Percentiles rank a stretch among this genome's conserved stretches.
phyloP scores from a whole-genome alignment of 1,140 invertebrate species.

The Calephelis nemesis region DNA sequence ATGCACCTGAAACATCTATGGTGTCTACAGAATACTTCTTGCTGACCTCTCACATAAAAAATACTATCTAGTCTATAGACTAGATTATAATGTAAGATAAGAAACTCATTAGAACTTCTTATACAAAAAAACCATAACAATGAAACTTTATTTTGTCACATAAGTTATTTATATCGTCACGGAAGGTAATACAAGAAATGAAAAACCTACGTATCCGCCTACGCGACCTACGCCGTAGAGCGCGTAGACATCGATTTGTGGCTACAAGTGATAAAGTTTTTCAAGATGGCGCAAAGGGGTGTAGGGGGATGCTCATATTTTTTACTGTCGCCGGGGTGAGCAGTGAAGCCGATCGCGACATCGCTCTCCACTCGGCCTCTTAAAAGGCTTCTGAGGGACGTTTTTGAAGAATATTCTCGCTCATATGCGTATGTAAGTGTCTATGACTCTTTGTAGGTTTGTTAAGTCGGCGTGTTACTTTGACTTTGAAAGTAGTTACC shows the following conservation, averaged over 20 bases:
- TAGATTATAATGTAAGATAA: too few species aligned
- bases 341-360: conserved; percentile 75
- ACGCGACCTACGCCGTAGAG: conserved; percentile 56
- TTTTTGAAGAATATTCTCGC: conserved; percentile 49
- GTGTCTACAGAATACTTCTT: too few species aligned
- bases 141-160: too few species aligned
- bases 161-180: too few species aligned
- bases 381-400: conserved; percentile 68
- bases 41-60: too few species aligned
- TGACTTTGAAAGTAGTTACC: conserved; percentile 18
- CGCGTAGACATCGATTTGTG: conserved; percentile 74
- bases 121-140: too few species aligned
- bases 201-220: conserved; percentile 32
- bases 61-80: too few species aligned
- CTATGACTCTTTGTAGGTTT: conserved; percentile 44
- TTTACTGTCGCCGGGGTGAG: conserved; percentile 78
- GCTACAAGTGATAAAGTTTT: conserved; percentile 77
- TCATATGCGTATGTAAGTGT: conserved; percentile 52
- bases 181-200: neutral
- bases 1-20: too few species aligned
- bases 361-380: conserved; percentile 73
- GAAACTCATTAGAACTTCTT: too few species aligned
- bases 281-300: conserved; percentile 70
- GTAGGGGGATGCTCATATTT: conserved; percentile 74
- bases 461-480: conserved; percentile 27